Evolutionary conservation across 2,797 vertebrate genomes (phyloP), one percentile per base, ranked within the genome.

Genomic region (Phyllotis vaccarum): DNA sequence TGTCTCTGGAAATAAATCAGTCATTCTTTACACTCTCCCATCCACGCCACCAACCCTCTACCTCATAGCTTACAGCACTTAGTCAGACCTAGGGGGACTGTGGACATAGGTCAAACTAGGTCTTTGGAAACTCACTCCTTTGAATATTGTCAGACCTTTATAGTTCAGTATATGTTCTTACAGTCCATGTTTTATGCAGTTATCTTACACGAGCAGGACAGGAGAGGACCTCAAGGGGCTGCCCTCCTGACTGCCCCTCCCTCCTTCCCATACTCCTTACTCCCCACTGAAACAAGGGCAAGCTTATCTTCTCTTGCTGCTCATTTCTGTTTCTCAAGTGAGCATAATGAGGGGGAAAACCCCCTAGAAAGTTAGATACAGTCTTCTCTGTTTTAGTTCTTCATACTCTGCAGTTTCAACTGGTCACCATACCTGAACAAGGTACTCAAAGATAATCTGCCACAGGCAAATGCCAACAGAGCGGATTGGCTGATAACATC

Each of bases 391-490:
- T 90, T 92, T 75, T 87, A 88, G 91, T 94, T 95, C 70, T 83
- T 92, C 49, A 93, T 54, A 70, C 76, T 79, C 62, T 22, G 34
- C 11, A 76, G 89, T 93, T 95, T 94, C 89, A 93, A 78, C 31
- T 14, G 89, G 80, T 43, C 75, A 72, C 81, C 86, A 90, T 1
- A 91, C 70, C 80, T 95, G 60, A 89, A 86, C 34, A 64, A 92
- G 90, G 49, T 81, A 68, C 93, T 90, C 83, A 74, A 64, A 86
- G 49, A 89, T 92, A 66, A 64, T 85, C 92, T 49, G 80, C 75
- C 93, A 93, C 86, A 96, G 83, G 75, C 31, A 43, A n/a, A 72
- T 56, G 83, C 70, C 95, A 95, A 95, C 62, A 92, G 74, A 90
- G 46, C 88, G 80, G 72, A 87, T 5, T 88, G 56, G 88, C 72